Base-by-base conservation (phyloP, 2,888 invertebrate species). In the Oxytorus armatus region DNA sequence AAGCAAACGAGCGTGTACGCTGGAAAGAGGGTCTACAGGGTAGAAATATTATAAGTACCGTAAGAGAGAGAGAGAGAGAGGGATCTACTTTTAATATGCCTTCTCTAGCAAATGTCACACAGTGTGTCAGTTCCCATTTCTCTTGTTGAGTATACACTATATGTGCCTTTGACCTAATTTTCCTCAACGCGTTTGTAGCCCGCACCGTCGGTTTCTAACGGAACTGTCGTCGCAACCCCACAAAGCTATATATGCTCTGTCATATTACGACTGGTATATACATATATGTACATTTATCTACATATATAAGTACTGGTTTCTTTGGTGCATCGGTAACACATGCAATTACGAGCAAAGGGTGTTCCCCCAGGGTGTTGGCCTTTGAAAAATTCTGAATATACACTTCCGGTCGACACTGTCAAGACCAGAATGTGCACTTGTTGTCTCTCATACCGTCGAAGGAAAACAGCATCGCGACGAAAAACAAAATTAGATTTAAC, bases 131-230 rank as follows among this genome's bases (percentile, higher is more conserved):
- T 47, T 36, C 49, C 42, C 47, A 44, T 55, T 69, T 72, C 69
- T 49, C 21, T 42, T 59, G 18, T 39, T 51, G 8, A 21, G 53
- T 44, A 42, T 55, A 29, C 44, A 29, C 29, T 39, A 51, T 53
- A 55, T 72, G 16, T n/a, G 39, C 10, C n/a, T 65, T 68, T 77
- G 80, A 80, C 77, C 80, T 73, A 63, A 73, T 80, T 77, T 72
- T 16, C 69, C 55, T 39, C 39, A 16, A 55, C 68, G 72, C 53
- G 77, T 73, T 63, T 73, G 73, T 53, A 77, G 33, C 77, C 61
- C 61, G 55, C 61, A 55, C 72, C 47, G 16, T 8, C 39, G 16
- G 53, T 69, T 77, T 74, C 69, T 77, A 77, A 77, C 73, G 73
- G 33, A 42, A 77, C 68, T 55, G 33, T 73, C 63, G 65, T 69